Percentiles rank a stretch among this genome's conserved stretches.
These are phyloP conservation scores for Cercocebus atys DNA, from an alignment of 2,113 vertebrate species.

Conservation along the genomic window DNA sequence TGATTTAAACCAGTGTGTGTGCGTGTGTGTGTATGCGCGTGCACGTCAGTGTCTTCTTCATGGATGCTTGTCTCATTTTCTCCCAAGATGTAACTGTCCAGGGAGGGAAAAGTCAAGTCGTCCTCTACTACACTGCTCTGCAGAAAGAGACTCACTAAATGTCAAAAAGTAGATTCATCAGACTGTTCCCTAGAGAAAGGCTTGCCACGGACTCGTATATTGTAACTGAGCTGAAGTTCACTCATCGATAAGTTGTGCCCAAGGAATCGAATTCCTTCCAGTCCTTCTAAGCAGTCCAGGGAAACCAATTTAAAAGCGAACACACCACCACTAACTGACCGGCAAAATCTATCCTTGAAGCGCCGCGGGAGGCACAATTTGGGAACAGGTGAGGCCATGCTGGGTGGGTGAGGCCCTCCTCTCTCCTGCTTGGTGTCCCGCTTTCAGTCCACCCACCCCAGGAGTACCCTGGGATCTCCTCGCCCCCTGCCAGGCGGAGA, in stretches of 20 bases:
- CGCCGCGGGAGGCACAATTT: fast-evolving
- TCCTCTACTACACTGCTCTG: background rate
- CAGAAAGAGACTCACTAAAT: background rate
- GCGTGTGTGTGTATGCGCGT: background rate
- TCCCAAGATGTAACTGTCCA: background rate
- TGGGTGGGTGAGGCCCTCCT: fast-evolving
- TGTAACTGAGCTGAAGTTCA: background rate
- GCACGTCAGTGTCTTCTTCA: background rate
- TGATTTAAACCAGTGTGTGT: background rate
- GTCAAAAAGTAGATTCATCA: background rate
- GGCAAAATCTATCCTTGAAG: background rate
- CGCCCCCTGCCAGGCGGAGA: background rate
- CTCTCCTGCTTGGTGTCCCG: fast-evolving
- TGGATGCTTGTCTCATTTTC: background rate
- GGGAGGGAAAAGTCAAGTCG: background rate
- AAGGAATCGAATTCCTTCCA: background rate
- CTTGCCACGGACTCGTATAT: background rate
- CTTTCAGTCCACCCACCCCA: background rate
- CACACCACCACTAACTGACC: background rate
- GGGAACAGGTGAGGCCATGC: background rate
- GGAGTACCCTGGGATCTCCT: background rate
- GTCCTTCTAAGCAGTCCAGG: background rate
- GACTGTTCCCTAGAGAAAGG: background rate
- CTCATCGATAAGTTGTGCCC: background rate
- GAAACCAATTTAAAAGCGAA: background rate